phyloP scores from a whole-genome alignment of 2,888 invertebrate species.

The Acronicta alni region DNA sequence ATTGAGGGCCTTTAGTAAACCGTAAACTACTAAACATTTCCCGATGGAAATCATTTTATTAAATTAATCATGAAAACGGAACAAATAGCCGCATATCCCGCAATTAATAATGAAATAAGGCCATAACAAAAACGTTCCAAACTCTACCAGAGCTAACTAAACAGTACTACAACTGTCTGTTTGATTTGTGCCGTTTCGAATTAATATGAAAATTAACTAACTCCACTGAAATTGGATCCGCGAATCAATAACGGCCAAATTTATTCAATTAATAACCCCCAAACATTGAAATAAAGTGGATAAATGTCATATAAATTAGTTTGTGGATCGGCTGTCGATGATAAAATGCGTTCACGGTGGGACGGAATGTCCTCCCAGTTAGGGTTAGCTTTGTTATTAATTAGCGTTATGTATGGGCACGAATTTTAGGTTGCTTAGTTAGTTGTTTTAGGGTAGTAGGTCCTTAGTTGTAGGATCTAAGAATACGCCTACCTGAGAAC shows the following conservation, averaged over 20 bases:
- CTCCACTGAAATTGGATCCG: slow-evolving; percentile 41
- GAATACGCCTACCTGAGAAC: too few species aligned
- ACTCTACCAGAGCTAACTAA: slow-evolving; percentile 26
- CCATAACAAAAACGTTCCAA: slow-evolving; percentile 36
- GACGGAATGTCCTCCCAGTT: slow-evolving; percentile 28
- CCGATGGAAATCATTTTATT: slow-evolving; percentile 14
- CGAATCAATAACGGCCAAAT: slow-evolving; percentile 60
- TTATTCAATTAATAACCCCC: slow-evolving; percentile 65
- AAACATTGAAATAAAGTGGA: slow-evolving; percentile 59
- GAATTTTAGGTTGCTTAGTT: neutral
- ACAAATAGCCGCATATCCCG: slow-evolving; percentile 26
- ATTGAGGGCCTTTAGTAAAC: neutral
- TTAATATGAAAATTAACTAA: slow-evolving; percentile 57
- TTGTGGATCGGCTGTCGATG: slow-evolving; percentile 55
- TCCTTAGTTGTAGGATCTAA: too few species aligned
- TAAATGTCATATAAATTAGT: slow-evolving; percentile 68
- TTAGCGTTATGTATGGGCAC: neutral
- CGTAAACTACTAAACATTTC: slow-evolving; percentile 1
- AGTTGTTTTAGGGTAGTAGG: too few species aligned
- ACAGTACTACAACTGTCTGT: slow-evolving; percentile 32
- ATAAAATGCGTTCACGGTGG: slow-evolving; percentile 54
- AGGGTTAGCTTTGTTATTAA: slow-evolving; percentile 25
- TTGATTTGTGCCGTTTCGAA: slow-evolving; percentile 39
- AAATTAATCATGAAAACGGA: slow-evolving; percentile 16
- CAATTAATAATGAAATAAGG: slow-evolving; percentile 28